phyloP scores from a whole-genome alignment of 1,140 invertebrate species.

The Magallana gigas region DNA sequence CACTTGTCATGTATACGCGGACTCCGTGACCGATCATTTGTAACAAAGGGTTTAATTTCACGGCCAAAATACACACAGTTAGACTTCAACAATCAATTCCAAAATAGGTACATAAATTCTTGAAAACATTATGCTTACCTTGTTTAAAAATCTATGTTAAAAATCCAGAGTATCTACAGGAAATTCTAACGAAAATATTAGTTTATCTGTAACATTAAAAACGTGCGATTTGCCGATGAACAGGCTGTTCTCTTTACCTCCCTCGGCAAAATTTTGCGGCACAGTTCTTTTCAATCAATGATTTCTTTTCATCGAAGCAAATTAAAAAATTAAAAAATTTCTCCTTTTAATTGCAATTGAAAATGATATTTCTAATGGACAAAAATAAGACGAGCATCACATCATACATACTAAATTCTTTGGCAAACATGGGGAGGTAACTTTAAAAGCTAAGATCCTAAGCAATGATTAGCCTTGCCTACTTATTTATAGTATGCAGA shows the following conservation, averaged over 20 bases:
- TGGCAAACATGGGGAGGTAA: background rate
- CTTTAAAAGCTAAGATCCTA: background rate
- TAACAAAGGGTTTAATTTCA: conserved; percentile 32
- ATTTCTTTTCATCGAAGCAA: background rate
- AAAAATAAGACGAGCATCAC: too few species aligned
- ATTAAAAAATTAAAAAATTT: too few species aligned
- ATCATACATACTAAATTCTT: background rate
- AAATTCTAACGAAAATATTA: conserved; percentile 54
- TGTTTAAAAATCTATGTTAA: background rate
- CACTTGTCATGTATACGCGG: conserved; percentile 1
- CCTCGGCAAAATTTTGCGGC: background rate
- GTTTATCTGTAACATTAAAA: conserved; percentile 53
- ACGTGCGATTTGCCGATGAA: conserved; percentile 56
- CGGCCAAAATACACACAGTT: conserved; percentile 4
- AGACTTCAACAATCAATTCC: conserved; percentile 26
- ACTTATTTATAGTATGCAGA: conserved; percentile 28
- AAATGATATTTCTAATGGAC: too few species aligned
- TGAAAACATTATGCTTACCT: conserved; percentile 48
- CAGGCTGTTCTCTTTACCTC: conserved; percentile 49
- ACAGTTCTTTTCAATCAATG: background rate
- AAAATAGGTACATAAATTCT: background rate
- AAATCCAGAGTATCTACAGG: conserved; percentile 18
- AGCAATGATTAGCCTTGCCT: conserved; percentile 27
- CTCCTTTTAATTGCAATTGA: too few species aligned
- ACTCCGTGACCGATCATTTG: conserved; percentile 32